These are phyloP conservation scores for Sorex fumeus DNA, from an alignment of 2,113 vertebrate species.

Conservation along the genomic window DNA sequence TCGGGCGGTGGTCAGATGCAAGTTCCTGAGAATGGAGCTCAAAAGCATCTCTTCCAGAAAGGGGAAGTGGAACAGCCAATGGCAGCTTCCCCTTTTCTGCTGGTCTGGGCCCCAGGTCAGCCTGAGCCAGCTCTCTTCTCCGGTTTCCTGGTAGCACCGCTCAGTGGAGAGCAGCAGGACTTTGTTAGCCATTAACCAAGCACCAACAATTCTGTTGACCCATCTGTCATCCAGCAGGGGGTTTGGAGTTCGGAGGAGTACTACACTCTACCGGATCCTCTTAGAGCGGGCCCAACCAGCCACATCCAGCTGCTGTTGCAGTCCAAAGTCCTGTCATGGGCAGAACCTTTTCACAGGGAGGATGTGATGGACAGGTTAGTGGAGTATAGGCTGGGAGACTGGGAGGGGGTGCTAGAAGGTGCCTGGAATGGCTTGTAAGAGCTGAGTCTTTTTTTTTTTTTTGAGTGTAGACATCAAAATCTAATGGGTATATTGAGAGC, in stretches of 20 bases:
- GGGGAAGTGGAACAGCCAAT: constrained; percentile 25
- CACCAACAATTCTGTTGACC: constrained; percentile 78
- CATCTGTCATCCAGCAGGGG: constrained; percentile 68
- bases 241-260: constrained; percentile 35
- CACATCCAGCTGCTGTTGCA: constrained; percentile 1
- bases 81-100: constrained; percentile 10
- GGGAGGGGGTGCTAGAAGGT: background rate
- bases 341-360: background rate
- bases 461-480: no score
- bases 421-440: background rate
- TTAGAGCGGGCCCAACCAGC: constrained; percentile 12
- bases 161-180: background rate
- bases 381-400: background rate
- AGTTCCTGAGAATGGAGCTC: constrained; percentile 18
- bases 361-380: background rate
- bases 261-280: constrained; percentile 33
- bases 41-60: constrained; percentile 46
- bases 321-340: background rate
- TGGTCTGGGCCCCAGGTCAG: background rate
- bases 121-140: background rate
- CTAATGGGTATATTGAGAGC: no score
- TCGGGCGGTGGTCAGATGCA: background rate
- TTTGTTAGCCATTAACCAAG: constrained; percentile 78
- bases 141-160: constrained; percentile 59
- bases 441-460: no score